These are phyloP conservation scores for Branchipolynoe longqiensis DNA, from an alignment of 2,888 invertebrate genomes.

Conservation along the genomic window DNA sequence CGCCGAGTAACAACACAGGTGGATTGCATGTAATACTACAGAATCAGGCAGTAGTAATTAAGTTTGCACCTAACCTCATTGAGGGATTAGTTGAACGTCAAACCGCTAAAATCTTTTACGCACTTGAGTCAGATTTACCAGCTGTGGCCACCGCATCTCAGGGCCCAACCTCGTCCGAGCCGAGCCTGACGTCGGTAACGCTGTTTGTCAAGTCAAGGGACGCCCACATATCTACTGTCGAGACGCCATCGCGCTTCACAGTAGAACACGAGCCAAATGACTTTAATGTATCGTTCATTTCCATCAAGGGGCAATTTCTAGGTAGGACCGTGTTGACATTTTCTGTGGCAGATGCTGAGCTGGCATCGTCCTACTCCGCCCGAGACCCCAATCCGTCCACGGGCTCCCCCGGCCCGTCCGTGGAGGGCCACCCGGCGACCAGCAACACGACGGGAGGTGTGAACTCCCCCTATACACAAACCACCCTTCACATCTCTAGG, in stretches of 20 bases:
- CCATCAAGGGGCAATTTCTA: constrained; percentile 38
- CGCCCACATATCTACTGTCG: not conserved
- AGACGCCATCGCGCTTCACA: not conserved
- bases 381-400: not conserved
- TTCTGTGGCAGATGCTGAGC: constrained; percentile 8
- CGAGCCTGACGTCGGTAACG: not conserved
- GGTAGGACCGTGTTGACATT: constrained; percentile 42
- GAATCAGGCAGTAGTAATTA: not conserved
- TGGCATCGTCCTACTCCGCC: not conserved
- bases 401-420: not conserved
- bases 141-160: not conserved
- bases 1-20: not conserved
- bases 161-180: not conserved
- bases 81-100: not conserved
- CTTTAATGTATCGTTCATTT: not conserved
- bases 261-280: not conserved
- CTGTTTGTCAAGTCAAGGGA: not conserved
- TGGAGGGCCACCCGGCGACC: not conserved
- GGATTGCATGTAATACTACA: not conserved
- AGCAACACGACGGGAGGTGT: not conserved
- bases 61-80: not conserved
- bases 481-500: not conserved
- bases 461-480: constrained; percentile 5
- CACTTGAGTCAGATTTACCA: not conserved
- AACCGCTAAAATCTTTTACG: not conserved